Evolutionary conservation across 1,140 invertebrate genomes (phyloP).

Genomic region (Eubasilissa regina): DNA sequence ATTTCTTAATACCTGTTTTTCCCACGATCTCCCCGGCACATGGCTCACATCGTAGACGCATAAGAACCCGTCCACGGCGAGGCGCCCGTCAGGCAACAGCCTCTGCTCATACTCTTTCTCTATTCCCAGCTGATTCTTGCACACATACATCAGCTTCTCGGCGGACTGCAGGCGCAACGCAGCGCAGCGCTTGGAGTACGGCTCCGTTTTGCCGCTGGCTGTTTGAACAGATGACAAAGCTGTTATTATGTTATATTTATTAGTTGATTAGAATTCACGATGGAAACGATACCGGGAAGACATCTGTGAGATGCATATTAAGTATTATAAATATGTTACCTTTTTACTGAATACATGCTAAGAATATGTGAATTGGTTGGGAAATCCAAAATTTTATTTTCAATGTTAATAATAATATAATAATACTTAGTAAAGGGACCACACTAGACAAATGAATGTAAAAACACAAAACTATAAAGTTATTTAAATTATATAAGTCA

Average conservation of each 20-base stretch:
- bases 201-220: slow-evolving; percentile 92
- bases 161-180: slow-evolving; percentile 94
- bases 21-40: slow-evolving; percentile 90
- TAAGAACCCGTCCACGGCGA: slow-evolving; percentile 96
- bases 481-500: too few relatives aligned
- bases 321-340: too few relatives aligned
- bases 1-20: slow-evolving; percentile 79
- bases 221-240: slow-evolving; percentile 17
- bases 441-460: too few relatives aligned
- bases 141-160: slow-evolving; percentile 99
- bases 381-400: too few relatives aligned
- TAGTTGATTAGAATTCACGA: background rate
- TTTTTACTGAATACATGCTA: too few relatives aligned
- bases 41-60: slow-evolving; percentile 97
- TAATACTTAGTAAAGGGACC: too few relatives aligned
- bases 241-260: background rate
- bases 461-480: too few relatives aligned
- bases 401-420: too few relatives aligned
- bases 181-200: slow-evolving; percentile 93
- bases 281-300: too few relatives aligned
- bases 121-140: slow-evolving; percentile 97
- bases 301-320: too few relatives aligned
- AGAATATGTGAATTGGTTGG: too few relatives aligned
- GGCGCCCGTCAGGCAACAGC: slow-evolving; percentile 92
- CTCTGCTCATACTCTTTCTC: slow-evolving; percentile 97